phyloP scores from a whole-genome alignment of 1,140 invertebrate genomes.

The Drosophila saltans region DNA sequence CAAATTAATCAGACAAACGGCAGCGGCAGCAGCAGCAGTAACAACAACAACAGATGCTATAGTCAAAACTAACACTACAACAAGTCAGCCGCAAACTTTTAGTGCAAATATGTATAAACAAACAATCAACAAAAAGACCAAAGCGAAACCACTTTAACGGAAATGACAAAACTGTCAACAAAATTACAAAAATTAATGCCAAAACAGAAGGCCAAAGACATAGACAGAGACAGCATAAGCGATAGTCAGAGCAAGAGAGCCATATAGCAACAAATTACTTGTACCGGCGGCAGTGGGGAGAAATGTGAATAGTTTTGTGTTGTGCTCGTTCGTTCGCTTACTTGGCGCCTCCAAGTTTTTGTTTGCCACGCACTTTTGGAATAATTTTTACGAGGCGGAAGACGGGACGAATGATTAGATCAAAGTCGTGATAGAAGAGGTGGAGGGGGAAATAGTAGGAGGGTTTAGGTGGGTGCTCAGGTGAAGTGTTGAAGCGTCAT shows the following conservation, averaged over 20 bases:
- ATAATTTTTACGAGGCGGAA: constrained; percentile 4
- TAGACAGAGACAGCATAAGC: neutral
- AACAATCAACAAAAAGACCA: constrained; percentile 22
- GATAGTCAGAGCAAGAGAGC: neutral
- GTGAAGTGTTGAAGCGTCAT: constrained; percentile 20
- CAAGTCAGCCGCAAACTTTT: constrained; percentile 52
- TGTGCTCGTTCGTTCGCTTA: neutral
- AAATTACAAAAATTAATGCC: constrained; percentile 58
- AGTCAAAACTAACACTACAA: constrained; percentile 10
- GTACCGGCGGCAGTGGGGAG: neutral
- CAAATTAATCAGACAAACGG: constrained; percentile 43
- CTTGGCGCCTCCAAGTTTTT: constrained; percentile 21
- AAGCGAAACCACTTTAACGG: constrained; percentile 36
- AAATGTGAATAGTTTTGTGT: constrained; percentile 8
- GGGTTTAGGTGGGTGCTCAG: neutral
- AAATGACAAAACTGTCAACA: constrained; percentile 60
- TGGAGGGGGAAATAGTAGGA: neutral
- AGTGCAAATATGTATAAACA: constrained; percentile 30
- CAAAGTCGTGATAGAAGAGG: neutral
- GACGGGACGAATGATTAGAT: neutral
- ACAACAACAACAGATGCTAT: neutral
- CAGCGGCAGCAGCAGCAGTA: constrained; percentile 7
- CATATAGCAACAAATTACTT: neutral
- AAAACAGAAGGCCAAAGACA: constrained; percentile 29
- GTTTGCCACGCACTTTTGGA: constrained; percentile 27